Base-by-base conservation (phyloP, 1,140 invertebrate species). In the Bicyclus anynana region DNA sequence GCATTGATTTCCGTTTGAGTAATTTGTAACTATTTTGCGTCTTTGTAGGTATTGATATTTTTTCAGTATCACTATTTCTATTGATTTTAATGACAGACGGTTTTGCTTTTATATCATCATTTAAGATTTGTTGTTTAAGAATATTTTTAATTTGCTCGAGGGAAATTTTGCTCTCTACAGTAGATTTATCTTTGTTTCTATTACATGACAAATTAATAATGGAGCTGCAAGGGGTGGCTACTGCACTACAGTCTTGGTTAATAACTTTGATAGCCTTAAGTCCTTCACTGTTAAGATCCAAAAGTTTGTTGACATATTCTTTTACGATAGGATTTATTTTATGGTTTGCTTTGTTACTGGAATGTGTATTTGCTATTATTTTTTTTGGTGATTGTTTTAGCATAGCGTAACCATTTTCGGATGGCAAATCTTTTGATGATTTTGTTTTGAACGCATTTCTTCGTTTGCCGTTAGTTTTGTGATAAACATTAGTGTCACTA, bases 201-300 rank as follows among this genome's bases (percentile, higher is more conserved):
- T 90, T 90, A 12, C 63, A 65, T 20, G 77, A 66, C n/a, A 79
- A 70, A 56, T 90, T 83, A 17, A 90, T 79, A 20, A 91, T 74
- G 23, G 90, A 91, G 56, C 89, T 89, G 23, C 80, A 77, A 3
- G 91, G 91, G 3, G 90, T 91, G 17, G 84, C 72, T 2, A 91
- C 82, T 3, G 85, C 80, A 74, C 91, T 91, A 18, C 89, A 87
- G 52, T 89, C 81, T 75, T 84, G 77, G 62, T 77, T 78, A 16
- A 74, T 83, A 6, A 91, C 74, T 58, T 87, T 77, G 35, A 91
- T 70, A 33, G 90, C 86, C 63, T 90, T 88, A 12, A 91, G 58
- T 14, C 84, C 88, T 52, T 72, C 73, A 68, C 82, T 87, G 27
- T 90, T 90, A 61, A 91, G 83, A 38, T 72, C 72, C 23, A 92